A percentile compares a stretch with the other conserved stretches of the same genome.
Evolutionary conservation across 2,888 invertebrate genomes (phyloP).

Genomic region (Dorcus parallelipipedus): DNA sequence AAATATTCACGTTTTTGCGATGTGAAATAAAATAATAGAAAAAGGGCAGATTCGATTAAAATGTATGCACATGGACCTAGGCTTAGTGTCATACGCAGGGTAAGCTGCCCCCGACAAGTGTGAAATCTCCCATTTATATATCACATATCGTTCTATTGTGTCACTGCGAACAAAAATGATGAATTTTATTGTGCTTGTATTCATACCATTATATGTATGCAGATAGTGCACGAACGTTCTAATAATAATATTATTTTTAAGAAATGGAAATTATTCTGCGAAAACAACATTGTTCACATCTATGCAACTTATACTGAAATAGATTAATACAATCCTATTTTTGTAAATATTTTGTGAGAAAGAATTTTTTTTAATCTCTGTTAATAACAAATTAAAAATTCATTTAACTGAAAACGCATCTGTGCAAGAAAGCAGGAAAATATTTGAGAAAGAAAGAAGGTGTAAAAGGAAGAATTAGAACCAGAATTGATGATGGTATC

Average conservation of each 20-base stretch:
- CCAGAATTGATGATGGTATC: too few relatives aligned
- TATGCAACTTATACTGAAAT: too few relatives aligned
- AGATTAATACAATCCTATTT: too few relatives aligned
- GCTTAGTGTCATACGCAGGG: conserved; percentile 29
- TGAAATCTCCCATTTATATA: conserved; percentile 32
- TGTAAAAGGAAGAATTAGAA: too few relatives aligned
- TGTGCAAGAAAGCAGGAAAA: too few relatives aligned
- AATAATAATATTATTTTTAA: conserved; percentile 1
- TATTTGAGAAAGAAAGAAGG: too few relatives aligned
- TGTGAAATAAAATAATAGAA: neutral
- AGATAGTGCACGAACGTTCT: neutral
- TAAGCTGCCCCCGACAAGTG: conserved; percentile 30
- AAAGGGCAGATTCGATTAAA: neutral
- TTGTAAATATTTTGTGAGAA: too few relatives aligned
- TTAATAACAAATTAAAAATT: too few relatives aligned
- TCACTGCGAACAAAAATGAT: conserved; percentile 18
- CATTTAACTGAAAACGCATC: too few relatives aligned
- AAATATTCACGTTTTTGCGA: neutral
- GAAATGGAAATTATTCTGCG: neutral
- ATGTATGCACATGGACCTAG: conserved; percentile 7
- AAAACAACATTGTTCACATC: too few relatives aligned
- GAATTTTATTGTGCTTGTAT: conserved; percentile 2
- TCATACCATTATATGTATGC: neutral
- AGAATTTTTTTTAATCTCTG: too few relatives aligned
- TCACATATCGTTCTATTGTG: conserved; percentile 24